These are phyloP conservation scores for Gopherus flavomarginatus DNA, from an alignment of 2,113 vertebrate genomes.

Conservation along the genomic window DNA sequence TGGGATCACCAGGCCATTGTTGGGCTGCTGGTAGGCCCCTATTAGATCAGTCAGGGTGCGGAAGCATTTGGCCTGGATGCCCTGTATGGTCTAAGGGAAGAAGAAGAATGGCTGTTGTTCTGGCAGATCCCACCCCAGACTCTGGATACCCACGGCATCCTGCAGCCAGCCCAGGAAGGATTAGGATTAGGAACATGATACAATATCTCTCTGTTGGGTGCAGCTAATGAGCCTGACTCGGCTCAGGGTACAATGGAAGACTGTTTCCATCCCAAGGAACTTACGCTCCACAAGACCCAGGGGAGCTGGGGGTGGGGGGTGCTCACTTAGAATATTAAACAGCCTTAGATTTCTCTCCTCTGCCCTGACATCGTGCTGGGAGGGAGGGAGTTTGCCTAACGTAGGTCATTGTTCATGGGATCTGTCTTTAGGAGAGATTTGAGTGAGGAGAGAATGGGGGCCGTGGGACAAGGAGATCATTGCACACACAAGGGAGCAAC, in stretches of 20 bases:
- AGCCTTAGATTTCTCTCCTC: background rate
- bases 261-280: background rate
- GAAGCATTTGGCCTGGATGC: slow-evolving; percentile 88
- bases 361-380: background rate
- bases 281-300: background rate
- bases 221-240: background rate
- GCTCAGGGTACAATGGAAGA: background rate
- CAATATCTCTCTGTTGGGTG: background rate
- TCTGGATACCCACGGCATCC: background rate
- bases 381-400: background rate
- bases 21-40: slow-evolving; percentile 86
- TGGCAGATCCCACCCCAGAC: no score
- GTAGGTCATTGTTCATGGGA: background rate
- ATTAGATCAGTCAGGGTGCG: slow-evolving; percentile 85
- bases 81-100: slow-evolving; percentile 82
- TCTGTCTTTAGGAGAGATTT: background rate
- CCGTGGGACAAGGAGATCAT: background rate
- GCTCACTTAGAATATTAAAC: background rate
- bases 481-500: background rate
- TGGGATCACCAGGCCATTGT: slow-evolving; percentile 86
- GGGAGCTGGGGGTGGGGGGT: background rate
- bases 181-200: background rate
- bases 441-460: background rate
- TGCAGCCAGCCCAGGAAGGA: background rate
- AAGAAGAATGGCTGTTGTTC: background rate